phyloP scores from a whole-genome alignment of 2,797 vertebrate genomes.

The Clarias laeviceps region DNA sequence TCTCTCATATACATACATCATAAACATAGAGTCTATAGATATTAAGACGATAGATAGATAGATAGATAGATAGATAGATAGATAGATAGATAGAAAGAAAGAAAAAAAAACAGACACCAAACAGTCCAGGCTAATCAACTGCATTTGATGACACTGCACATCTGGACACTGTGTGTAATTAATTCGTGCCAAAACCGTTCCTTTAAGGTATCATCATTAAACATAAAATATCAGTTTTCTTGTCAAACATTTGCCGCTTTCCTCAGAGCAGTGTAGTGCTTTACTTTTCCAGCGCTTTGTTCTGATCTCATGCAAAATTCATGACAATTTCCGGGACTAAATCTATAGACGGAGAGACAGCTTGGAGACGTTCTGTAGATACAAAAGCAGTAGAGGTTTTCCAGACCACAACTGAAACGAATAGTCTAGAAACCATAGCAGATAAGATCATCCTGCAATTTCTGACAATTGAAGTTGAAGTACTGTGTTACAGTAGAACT shows the following conservation, averaged over 20 bases:
- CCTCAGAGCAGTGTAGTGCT: not conserved
- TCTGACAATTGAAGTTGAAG: not conserved
- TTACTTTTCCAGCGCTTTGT: not conserved
- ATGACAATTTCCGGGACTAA: not conserved
- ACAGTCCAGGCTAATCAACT: not conserved
- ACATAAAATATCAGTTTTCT: slow-evolving; percentile 7
- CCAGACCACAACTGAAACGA: not conserved
- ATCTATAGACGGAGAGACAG: not conserved
- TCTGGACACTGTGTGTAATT: not conserved
- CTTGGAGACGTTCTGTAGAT: not conserved
- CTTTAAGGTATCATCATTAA: not conserved
- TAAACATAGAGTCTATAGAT: not conserved
- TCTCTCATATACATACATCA: not conserved
- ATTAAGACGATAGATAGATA: not conserved
- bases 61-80: not conserved
- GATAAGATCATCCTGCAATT: not conserved
- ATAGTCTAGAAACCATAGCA: too few species aligned
- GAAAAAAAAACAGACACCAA: not conserved
- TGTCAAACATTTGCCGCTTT: not conserved
- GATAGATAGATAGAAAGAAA: not conserved
- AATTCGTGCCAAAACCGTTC: not conserved
- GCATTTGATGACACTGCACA: not conserved
- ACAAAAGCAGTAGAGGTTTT: not conserved
- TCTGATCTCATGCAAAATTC: slow-evolving; percentile 23
- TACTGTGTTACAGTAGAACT: not conserved